phyloP scores from a whole-genome alignment of 2,113 vertebrate genomes.

The Chrysochloris asiatica region DNA sequence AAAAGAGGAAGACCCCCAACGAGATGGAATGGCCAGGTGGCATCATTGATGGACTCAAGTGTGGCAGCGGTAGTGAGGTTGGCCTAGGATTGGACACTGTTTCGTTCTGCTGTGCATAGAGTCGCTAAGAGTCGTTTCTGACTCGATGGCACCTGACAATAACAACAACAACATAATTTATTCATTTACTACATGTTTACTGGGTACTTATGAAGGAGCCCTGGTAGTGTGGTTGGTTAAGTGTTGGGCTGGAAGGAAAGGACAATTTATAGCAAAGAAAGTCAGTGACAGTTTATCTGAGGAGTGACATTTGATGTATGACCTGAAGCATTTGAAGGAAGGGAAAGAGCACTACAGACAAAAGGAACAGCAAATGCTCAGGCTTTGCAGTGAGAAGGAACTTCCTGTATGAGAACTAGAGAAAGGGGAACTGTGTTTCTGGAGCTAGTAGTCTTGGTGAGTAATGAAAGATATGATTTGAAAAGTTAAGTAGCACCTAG shows the following conservation, averaged over 20 bases:
- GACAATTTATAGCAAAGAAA: background rate
- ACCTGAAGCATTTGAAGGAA: background rate
- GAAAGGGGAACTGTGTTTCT: background rate
- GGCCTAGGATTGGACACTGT: too few species aligned
- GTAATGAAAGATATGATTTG: background rate
- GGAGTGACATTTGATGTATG: background rate
- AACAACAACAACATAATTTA: too few species aligned
- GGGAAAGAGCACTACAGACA: background rate
- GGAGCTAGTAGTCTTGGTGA: background rate
- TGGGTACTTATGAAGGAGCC: too few species aligned
- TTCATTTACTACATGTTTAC: too few species aligned
- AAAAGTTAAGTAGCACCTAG: background rate
- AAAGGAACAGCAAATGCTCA: background rate
- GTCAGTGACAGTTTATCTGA: background rate
- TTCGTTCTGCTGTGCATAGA: too few species aligned
- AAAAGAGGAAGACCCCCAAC: too few species aligned
- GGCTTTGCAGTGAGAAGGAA: background rate
- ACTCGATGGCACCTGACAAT: too few species aligned
- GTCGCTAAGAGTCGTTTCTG: too few species aligned
- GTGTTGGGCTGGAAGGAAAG: background rate
- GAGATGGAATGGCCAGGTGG: too few species aligned
- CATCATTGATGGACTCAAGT: too few species aligned
- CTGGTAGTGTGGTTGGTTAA: background rate
- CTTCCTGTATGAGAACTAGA: background rate
- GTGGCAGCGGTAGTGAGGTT: too few species aligned